Conservation (phyloP, 1,140 invertebrate genomes). For the Sitophilus oryzae region DNA sequence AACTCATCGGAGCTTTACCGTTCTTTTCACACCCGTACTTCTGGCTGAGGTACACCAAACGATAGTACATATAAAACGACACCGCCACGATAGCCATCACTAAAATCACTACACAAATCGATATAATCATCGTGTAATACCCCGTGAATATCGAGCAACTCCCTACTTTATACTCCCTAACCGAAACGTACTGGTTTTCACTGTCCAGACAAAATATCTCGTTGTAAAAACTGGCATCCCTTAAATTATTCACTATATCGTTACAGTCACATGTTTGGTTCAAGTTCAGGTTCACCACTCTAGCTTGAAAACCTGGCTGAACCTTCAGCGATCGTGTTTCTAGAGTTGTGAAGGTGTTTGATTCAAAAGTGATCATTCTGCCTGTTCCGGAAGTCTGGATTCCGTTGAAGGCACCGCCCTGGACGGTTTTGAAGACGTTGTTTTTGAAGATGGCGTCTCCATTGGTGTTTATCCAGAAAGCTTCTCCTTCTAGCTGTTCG, state of each 20-base stretch:
- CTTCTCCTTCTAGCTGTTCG: constrained; percentile 55
- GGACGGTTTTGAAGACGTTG: constrained; percentile 54
- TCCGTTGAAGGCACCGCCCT: constrained; percentile 55
- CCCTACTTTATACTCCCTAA: constrained; percentile 32
- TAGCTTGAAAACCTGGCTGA: constrained; percentile 52
- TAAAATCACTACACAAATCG: constrained; percentile 29
- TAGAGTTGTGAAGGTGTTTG: constrained; percentile 56
- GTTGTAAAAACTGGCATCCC: constrained; percentile 27
- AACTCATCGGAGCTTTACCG: constrained; percentile 42
- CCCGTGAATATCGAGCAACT: constrained; percentile 35
- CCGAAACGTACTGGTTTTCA: constrained; percentile 27
- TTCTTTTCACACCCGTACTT: constrained; percentile 48
- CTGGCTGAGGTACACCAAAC: constrained; percentile 31
- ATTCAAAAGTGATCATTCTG: constrained; percentile 54
- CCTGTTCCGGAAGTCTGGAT: constrained; percentile 45
- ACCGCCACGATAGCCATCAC: constrained; percentile 31
- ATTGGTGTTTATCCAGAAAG: constrained; percentile 55
- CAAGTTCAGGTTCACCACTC: constrained; percentile 55
- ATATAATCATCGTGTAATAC: constrained; percentile 33
- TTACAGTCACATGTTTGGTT: constrained; percentile 56
- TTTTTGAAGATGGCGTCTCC: constrained; percentile 60
- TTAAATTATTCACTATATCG: constrained; percentile 41
- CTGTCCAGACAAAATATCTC: constrained; percentile 35
- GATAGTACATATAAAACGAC: constrained; percentile 30
- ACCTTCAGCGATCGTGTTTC: constrained; percentile 54